phyloP scores from a whole-genome alignment of 2,888 invertebrate species.

The Thereva nobilitata region DNA sequence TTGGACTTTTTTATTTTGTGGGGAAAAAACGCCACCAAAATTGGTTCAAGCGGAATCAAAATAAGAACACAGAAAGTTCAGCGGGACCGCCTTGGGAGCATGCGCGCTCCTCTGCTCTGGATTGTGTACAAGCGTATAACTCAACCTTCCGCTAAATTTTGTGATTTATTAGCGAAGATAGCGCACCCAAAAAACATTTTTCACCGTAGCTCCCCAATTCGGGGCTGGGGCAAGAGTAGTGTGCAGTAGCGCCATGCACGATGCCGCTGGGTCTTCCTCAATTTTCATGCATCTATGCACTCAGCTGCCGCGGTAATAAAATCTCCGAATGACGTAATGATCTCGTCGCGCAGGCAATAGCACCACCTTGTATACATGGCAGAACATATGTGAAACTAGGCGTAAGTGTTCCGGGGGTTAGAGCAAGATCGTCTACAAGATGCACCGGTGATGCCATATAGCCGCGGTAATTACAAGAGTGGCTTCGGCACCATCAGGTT shows the following conservation, averaged over 20 bases:
- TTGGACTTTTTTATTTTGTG: slow-evolving; percentile 9
- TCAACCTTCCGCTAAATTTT: slow-evolving; percentile 25
- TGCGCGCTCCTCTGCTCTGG: neutral
- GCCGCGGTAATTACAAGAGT: slow-evolving; percentile 21
- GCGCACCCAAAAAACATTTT: slow-evolving; percentile 25
- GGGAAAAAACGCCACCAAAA: slow-evolving; percentile 20
- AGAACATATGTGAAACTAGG: slow-evolving; percentile 27
- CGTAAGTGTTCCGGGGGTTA: slow-evolving; percentile 16
- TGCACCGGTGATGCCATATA: slow-evolving; percentile 5
- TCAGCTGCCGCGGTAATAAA: slow-evolving; percentile 7
- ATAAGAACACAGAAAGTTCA: slow-evolving; percentile 11
- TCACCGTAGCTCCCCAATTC: neutral
- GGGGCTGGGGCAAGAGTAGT: slow-evolving; percentile 5
- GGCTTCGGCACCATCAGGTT: neutral
- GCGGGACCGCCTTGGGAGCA: slow-evolving; percentile 29
- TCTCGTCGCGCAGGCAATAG: slow-evolving; percentile 27
- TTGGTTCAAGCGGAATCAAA: neutral
- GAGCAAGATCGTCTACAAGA: slow-evolving; percentile 9
- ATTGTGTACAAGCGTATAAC: too few species aligned
- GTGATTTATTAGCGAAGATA: slow-evolving; percentile 33
- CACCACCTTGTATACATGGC: slow-evolving; percentile 17
- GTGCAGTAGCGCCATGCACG: slow-evolving; percentile 8
- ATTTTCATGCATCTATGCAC: slow-evolving; percentile 32
- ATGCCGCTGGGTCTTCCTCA: slow-evolving; percentile 14
- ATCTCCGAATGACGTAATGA: slow-evolving; percentile 27